phyloP scores from a whole-genome alignment of 2,797 vertebrate species.

The Acipenser transmontanus region DNA sequence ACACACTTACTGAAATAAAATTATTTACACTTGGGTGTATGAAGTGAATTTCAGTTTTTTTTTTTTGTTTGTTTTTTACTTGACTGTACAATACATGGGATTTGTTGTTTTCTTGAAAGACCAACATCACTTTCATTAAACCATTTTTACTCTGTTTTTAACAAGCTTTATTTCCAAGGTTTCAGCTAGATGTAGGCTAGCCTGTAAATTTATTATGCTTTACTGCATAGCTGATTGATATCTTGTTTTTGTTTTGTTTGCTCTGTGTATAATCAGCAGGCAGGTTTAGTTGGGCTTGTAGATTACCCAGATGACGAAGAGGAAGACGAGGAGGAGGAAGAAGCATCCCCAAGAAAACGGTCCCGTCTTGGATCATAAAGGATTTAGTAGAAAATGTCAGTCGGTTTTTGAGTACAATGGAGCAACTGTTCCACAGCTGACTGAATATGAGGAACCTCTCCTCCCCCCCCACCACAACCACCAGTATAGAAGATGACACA shows the following conservation, averaged over 20 bases:
- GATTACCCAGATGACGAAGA: conserved; percentile 98
- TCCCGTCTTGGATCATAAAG: conserved; percentile 91
- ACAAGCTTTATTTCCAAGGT: too few relatives aligned
- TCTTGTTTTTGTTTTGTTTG: not conserved
- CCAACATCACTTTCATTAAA: too few relatives aligned
- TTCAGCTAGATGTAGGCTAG: too few relatives aligned
- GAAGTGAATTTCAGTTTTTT: too few relatives aligned
- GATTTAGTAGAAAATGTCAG: conserved; percentile 37
- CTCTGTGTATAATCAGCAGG: conserved; percentile 48
- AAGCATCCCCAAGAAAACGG: conserved; percentile 82
- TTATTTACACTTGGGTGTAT: too few relatives aligned
- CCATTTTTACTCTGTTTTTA: too few relatives aligned
- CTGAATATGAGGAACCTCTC: conserved; percentile 37
- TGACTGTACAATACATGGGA: too few relatives aligned
- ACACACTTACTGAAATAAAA: too few relatives aligned
- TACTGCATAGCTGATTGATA: too few relatives aligned
- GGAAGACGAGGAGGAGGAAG: conserved; percentile 88
- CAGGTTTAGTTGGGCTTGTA: conserved; percentile 87
- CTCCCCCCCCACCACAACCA: conserved; percentile 21
- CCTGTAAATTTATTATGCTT: too few relatives aligned
- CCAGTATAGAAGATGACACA: conserved; percentile 50
- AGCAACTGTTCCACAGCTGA: conserved; percentile 59
- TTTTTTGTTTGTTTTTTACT: too few relatives aligned
- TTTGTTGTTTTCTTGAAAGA: too few relatives aligned
- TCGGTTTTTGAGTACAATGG: conserved; percentile 55